These are phyloP conservation scores for Chelonus formosanus DNA, from an alignment of 2,888 invertebrate genomes.

Conservation along the genomic window DNA sequence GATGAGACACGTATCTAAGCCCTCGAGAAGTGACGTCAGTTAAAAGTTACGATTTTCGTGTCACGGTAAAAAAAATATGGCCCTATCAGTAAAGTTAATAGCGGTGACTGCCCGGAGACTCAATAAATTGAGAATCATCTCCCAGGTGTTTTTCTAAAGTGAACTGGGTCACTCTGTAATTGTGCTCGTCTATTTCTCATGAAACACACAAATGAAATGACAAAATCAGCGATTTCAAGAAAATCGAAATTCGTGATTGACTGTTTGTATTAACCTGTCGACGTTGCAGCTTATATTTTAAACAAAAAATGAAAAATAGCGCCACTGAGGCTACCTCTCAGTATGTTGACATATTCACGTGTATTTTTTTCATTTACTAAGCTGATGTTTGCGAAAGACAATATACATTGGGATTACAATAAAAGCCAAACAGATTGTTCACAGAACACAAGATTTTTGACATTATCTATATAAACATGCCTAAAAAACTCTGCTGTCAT, in stretches of 20 bases:
- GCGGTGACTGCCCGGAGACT: not conserved
- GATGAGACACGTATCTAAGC: slow-evolving; percentile 52
- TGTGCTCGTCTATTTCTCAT: slow-evolving; percentile 1
- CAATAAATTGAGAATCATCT: slow-evolving; percentile 18
- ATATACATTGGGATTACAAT: slow-evolving; percentile 58
- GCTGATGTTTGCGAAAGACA: slow-evolving; percentile 55
- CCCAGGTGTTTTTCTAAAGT: slow-evolving; percentile 10
- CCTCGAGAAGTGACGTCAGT: slow-evolving; percentile 51
- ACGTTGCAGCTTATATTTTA: not conserved
- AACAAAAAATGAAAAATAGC: slow-evolving; percentile 7
- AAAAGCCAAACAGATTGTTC: slow-evolving; percentile 56
- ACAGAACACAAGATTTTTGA: slow-evolving; percentile 35
- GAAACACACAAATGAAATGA: slow-evolving; percentile 5
- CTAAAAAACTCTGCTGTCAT: too few species aligned
- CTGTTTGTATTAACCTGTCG: not conserved
- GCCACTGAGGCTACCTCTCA: not conserved
- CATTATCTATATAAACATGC: too few species aligned
- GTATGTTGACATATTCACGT: not conserved
- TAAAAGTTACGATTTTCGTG: slow-evolving; percentile 45
- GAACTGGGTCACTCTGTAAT: slow-evolving; percentile 13
- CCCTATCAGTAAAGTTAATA: slow-evolving; percentile 1
- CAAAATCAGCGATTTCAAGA: not conserved
- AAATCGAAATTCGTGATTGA: not conserved
- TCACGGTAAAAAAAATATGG: slow-evolving; percentile 6
- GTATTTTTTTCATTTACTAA: slow-evolving; percentile 39